These are phyloP conservation scores for Crenuchus spilurus DNA, from an alignment of 2,797 vertebrate genomes.

Conservation along the genomic window DNA sequence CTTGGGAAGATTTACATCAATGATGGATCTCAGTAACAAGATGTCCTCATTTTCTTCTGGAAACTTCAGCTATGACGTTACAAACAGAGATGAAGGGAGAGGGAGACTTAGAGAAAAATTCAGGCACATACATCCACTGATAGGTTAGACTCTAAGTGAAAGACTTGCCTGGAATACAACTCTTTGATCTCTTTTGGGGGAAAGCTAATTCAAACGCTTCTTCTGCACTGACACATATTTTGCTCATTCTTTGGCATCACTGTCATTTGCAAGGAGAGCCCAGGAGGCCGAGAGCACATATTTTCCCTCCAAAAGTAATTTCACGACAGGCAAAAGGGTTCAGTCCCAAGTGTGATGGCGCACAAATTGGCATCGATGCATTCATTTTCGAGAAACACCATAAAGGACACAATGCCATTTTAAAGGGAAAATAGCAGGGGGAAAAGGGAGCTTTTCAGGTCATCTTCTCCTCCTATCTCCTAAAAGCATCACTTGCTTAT, in stretches of 20 bases:
- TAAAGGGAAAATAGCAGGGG: constrained; percentile 30
- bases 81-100: constrained; percentile 11
- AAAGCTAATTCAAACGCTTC: constrained; percentile 49
- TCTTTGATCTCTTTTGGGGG: constrained; percentile 39
- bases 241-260: constrained; percentile 41
- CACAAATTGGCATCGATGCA: constrained; percentile 43
- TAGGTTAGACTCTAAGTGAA: constrained; percentile 47
- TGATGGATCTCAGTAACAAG: constrained; percentile 88
- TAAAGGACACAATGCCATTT: constrained; percentile 30
- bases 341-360: constrained; percentile 34
- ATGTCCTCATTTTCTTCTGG: constrained; percentile 90
- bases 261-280: constrained; percentile 51
- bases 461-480: not conserved
- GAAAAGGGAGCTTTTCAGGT: constrained; percentile 35
- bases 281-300: constrained; percentile 41
- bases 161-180: constrained; percentile 43
- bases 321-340: constrained; percentile 46
- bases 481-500: constrained; percentile 1
- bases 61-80: constrained; percentile 79
- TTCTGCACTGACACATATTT: constrained; percentile 41
- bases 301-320: constrained; percentile 58
- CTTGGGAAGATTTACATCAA: constrained; percentile 91
- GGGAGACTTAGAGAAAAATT: not conserved
- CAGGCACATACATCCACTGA: not conserved
- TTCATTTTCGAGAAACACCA: constrained; percentile 35